phyloP scores from a whole-genome alignment of 2,797 vertebrate species.

The Alcedo atthis region DNA sequence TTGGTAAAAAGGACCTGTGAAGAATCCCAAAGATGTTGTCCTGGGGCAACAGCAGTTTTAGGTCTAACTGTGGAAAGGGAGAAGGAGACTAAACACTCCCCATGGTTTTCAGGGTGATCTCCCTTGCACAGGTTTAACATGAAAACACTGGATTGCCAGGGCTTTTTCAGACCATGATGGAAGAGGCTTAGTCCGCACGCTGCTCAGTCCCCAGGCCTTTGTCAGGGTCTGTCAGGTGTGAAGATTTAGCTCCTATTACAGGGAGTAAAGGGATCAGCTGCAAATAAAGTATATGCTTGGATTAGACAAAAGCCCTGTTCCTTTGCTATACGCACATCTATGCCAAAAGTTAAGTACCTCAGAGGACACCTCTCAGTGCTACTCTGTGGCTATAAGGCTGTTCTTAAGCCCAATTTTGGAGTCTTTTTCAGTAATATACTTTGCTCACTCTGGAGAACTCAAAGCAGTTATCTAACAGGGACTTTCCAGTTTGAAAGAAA shows the following conservation, averaged over 20 bases:
- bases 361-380: neutral
- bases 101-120: neutral
- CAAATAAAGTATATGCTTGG: slow-evolving; percentile 55
- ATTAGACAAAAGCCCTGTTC: slow-evolving; percentile 41
- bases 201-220: slow-evolving; percentile 8
- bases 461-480: neutral
- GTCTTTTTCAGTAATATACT: neutral
- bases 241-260: slow-evolving; percentile 66
- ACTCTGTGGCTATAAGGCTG: neutral
- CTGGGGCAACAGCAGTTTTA: neutral
- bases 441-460: neutral
- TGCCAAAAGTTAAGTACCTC: slow-evolving; percentile 43
- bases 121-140: neutral
- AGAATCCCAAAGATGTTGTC: neutral
- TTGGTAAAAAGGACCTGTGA: neutral
- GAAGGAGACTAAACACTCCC: neutral
- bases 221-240: slow-evolving; percentile 42
- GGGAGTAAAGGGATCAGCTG: slow-evolving; percentile 49
- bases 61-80: neutral
- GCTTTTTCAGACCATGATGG: neutral
- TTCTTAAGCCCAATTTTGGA: neutral
- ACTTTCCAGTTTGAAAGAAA: neutral
- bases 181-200: neutral
- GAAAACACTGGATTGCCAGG: neutral
- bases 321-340: neutral